phyloP scores from a whole-genome alignment of 2,888 invertebrate genomes.

The Megamerina dolium region DNA sequence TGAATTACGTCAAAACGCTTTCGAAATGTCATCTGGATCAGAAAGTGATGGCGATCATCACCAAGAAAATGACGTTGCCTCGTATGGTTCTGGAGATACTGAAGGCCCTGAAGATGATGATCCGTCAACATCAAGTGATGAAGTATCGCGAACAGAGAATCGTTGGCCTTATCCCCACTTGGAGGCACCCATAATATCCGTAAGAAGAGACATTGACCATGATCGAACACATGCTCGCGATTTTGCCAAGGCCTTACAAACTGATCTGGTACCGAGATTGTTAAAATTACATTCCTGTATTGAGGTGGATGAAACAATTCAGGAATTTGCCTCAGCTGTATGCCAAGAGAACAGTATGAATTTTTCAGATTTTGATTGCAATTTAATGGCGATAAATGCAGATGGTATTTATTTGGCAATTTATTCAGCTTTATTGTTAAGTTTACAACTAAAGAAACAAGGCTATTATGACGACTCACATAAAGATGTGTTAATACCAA shows the following conservation, averaged over 20 bases:
- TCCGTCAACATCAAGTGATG: slow-evolving; percentile 51
- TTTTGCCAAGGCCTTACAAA: slow-evolving; percentile 71
- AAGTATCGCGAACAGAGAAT: slow-evolving; percentile 46
- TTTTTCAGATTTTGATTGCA: slow-evolving; percentile 52
- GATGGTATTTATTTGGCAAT: slow-evolving; percentile 91
- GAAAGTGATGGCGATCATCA: slow-evolving; percentile 68
- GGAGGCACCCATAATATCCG: slow-evolving; percentile 46
- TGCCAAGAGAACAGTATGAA: slow-evolving; percentile 65
- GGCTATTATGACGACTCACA: slow-evolving; percentile 65
- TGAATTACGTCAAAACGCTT: slow-evolving; percentile 59
- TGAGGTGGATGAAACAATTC: slow-evolving; percentile 84
- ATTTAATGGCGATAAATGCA: slow-evolving; percentile 74
- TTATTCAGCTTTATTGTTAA: slow-evolving; percentile 76
- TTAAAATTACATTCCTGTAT: slow-evolving; percentile 71
- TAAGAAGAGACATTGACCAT: slow-evolving; percentile 63
- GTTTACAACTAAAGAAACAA: slow-evolving; percentile 68
- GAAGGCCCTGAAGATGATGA: slow-evolving; percentile 67
- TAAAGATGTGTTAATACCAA: slow-evolving; percentile 51
- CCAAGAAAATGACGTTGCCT: slow-evolving; percentile 62
- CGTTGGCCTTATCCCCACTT: slow-evolving; percentile 49
- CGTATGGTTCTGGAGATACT: slow-evolving; percentile 65
- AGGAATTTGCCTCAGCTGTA: slow-evolving; percentile 85
- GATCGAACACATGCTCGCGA: slow-evolving; percentile 82
- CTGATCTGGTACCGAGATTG: slow-evolving; percentile 70
- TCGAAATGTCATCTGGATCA: slow-evolving; percentile 55